These are phyloP conservation scores for Nymphalis urticae DNA, from an alignment of 2,888 invertebrate species.

Conservation along the genomic window DNA sequence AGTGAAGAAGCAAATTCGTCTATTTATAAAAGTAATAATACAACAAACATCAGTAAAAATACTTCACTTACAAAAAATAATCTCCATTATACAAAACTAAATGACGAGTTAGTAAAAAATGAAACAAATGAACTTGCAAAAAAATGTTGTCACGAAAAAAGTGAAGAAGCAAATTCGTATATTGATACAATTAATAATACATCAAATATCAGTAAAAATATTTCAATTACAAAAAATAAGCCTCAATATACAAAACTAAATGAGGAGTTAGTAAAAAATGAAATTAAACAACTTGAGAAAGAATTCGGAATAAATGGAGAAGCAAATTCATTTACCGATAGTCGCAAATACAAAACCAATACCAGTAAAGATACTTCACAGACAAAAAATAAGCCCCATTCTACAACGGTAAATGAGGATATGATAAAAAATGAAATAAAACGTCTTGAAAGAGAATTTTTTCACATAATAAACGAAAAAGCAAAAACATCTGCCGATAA, in stretches of 20 bases:
- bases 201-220: constrained; percentile 17
- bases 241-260: not conserved
- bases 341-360: no score
- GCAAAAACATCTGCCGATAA: constrained; percentile 4
- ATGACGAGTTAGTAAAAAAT: not conserved
- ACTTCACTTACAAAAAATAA: not conserved
- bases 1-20: constrained; percentile 14
- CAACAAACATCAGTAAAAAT: constrained; percentile 15
- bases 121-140: constrained; percentile 2
- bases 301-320: constrained; percentile 5
- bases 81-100: not conserved
- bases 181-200: constrained; percentile 12
- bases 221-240: no score
- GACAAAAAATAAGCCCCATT: not conserved
- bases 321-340: constrained; percentile 5
- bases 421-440: no score
- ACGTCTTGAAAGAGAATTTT: not conserved
- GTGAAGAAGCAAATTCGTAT: constrained; percentile 14
- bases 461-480: not conserved
- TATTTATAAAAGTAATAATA: constrained; percentile 14
- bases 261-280: not conserved
- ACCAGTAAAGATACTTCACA: no score
- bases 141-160: not conserved
- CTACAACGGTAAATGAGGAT: not conserved
- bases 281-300: not conserved